phyloP scores from a whole-genome alignment of 2,888 invertebrate genomes.

The Macropis europaea region DNA sequence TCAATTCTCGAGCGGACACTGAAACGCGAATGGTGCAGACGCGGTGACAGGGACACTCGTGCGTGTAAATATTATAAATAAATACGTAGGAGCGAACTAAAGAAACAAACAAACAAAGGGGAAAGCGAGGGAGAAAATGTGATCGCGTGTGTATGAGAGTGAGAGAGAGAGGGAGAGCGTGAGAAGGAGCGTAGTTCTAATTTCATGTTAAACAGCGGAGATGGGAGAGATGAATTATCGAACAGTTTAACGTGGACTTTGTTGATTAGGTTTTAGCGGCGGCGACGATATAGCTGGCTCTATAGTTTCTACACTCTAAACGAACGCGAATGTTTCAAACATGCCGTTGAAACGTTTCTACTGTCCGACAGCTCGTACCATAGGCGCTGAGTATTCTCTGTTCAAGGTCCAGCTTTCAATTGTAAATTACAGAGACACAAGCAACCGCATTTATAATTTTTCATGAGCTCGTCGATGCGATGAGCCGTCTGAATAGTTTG shows the following conservation, averaged over 20 bases:
- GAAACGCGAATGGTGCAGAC: slow-evolving; percentile 34
- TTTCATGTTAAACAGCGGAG: slow-evolving; percentile 1
- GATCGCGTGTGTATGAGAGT: neutral
- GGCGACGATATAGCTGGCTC: slow-evolving; percentile 76
- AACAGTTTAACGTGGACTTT: slow-evolving; percentile 66
- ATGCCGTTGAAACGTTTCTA: slow-evolving; percentile 60
- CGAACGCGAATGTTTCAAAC: slow-evolving; percentile 55
- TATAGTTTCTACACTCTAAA: slow-evolving; percentile 71
- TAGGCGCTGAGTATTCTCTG: too few species aligned
- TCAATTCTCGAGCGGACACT: too few species aligned
- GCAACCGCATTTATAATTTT: too few species aligned
- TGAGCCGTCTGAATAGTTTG: too few species aligned
- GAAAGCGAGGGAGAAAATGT: neutral
- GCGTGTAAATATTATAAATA: slow-evolving; percentile 61
- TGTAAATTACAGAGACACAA: too few species aligned
- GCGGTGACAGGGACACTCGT: slow-evolving; percentile 38
- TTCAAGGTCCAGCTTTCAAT: too few species aligned
- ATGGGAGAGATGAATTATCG: slow-evolving; percentile 45
- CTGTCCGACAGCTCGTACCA: too few species aligned
- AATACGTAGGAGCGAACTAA: slow-evolving; percentile 30
- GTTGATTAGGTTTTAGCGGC: slow-evolving; percentile 74
- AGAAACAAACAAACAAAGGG: neutral
- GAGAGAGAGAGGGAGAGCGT: neutral
- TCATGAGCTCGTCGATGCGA: too few species aligned
- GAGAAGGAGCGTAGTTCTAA: slow-evolving; percentile 10